These are phyloP conservation scores for Hemiprocne comata DNA, from an alignment of 2,113 vertebrate species.

Conservation along the genomic window DNA sequence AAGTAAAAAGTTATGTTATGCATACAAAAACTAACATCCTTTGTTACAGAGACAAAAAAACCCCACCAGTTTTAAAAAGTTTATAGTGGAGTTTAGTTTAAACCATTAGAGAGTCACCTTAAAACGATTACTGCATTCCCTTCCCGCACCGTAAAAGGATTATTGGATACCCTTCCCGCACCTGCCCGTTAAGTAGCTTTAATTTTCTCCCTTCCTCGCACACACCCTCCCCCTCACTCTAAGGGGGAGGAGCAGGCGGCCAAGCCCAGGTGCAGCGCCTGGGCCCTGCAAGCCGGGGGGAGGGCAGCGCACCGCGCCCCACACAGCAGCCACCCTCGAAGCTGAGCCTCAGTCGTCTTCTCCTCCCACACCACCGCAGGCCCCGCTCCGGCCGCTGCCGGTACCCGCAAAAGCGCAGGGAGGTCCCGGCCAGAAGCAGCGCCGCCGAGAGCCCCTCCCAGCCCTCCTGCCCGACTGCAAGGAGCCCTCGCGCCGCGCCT, in stretches of 20 bases:
- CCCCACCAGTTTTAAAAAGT: accelerated
- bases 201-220: accelerated
- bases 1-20: accelerated
- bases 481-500: no score
- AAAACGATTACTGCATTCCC: accelerated
- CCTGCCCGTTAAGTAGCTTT: accelerated
- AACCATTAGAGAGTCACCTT: accelerated
- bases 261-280: neutral
- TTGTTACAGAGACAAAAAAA: neutral
- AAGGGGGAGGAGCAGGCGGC: neutral
- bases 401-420: accelerated
- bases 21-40: neutral
- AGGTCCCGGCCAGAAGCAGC: accelerated
- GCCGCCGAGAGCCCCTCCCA: no score
- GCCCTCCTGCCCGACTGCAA: no score
- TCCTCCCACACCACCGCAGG: neutral
- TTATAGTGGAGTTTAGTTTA: accelerated
- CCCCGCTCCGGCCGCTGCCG: neutral
- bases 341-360: accelerated
- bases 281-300: accelerated
- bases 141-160: accelerated
- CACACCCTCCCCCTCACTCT: accelerated
- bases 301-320: no score
- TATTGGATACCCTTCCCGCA: accelerated
- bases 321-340: neutral